Evolutionary conservation across 2,113 vertebrate species (phyloP), one percentile per base, ranked within the genome.

Genomic region (Aramus guarauna): DNA sequence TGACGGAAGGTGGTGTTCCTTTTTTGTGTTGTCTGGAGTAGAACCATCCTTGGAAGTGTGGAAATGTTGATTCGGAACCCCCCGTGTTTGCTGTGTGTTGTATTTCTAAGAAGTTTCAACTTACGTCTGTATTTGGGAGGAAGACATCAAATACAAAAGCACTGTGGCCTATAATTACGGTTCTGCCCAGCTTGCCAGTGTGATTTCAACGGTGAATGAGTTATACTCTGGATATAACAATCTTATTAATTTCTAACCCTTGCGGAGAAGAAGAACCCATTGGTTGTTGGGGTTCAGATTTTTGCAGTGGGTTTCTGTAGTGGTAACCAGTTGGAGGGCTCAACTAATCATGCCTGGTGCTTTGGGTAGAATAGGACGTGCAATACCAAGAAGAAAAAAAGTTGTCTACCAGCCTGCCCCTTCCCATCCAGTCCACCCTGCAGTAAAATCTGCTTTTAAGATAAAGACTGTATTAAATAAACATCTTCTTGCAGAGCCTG

Each of bases 181-280:
- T 66, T 79, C 59, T 91, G 67, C 69, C 59, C 50, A 56, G 77
- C 47, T 88, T 94, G 23, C 50, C 56, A 56, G 22, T 34, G 34
- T 66, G 23, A 50, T 89, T 83, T 91, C 55, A 53, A 12, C 24
- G 22, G 22, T 18, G 83, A 80, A 60, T 85, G 36, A 53, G 32
- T 94, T 94, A 96, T 90, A 52, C 73, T 90, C 41, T 76, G 6
- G 43, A 43, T 94, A 67, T 81, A 93, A 75, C 53, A 85, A 32
- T 59, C 11, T 60, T 94, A 47, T 55, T 95, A 52, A 73, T 91
- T 94, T 96, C 74, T 91, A 68, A 78, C 30, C 26, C 67, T 81
- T 43, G 10, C 47, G 55, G 71, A 48, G 50, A 69, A 88, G 69
- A 71, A 29, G 30, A 41, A 56, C 47, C 26, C 11, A 47, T 55